Conservation (phyloP, 2,888 invertebrate genomes). For the Phymatocera aterrima region DNA sequence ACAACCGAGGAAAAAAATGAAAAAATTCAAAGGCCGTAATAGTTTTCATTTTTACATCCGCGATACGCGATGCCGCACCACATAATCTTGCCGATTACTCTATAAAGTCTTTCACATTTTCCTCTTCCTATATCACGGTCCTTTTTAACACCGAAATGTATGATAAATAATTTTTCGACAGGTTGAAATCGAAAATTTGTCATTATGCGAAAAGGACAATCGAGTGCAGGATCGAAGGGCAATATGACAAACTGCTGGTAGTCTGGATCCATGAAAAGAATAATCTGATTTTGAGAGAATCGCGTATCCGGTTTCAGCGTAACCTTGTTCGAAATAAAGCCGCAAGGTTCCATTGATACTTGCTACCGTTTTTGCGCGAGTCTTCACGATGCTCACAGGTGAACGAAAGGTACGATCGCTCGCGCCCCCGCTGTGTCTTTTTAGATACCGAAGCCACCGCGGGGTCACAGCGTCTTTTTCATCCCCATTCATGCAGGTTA, state of each 20-base stretch:
- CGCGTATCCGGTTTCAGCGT: neutral
- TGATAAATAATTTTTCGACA: too few relatives aligned
- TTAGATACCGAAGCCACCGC: constrained; percentile 33
- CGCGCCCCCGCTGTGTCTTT: constrained; percentile 43
- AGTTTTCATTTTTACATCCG: too few relatives aligned
- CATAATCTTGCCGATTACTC: too few relatives aligned
- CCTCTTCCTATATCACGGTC: too few relatives aligned
- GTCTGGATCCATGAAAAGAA: neutral
- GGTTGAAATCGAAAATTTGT: too few relatives aligned
- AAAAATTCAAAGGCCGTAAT: too few relatives aligned
- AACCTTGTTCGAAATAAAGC: constrained; percentile 8
- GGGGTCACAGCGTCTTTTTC: neutral
- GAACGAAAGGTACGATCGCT: constrained; percentile 7
- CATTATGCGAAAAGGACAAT: too few relatives aligned
- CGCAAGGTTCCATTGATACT: constrained; percentile 29
- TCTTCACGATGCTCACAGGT: constrained; percentile 27
- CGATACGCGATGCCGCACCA: too few relatives aligned
- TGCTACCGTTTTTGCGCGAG: constrained; percentile 20
- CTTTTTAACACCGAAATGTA: too few relatives aligned
- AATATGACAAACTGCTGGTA: neutral
- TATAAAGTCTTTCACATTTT: too few relatives aligned
- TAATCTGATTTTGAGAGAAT: neutral
- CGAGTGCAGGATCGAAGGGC: neutral
- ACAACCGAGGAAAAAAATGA: too few relatives aligned
- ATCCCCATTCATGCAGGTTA: constrained; percentile 13